Conservation (phyloP, 2,113 vertebrate genomes). For the Callipepla squamata region DNA sequence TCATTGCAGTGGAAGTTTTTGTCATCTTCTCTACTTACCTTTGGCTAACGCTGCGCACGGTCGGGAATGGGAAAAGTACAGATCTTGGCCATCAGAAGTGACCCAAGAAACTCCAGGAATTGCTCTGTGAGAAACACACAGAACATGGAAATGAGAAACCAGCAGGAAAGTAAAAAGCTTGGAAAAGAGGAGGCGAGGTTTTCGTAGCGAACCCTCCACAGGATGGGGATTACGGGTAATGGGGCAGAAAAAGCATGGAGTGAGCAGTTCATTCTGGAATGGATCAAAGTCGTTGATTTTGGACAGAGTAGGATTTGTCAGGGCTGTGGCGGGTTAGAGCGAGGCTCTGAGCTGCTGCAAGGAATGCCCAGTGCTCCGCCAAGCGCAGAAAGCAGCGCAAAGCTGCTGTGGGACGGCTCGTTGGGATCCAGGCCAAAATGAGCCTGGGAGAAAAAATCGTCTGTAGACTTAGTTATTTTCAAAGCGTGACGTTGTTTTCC, state of each 20-base stretch:
- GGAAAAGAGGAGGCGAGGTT: not conserved
- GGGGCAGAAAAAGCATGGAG: not conserved
- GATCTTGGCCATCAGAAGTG: not conserved
- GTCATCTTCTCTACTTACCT: not conserved
- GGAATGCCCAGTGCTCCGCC: not conserved
- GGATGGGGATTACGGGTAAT: not conserved
- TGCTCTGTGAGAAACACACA: not conserved
- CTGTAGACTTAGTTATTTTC: not conserved
- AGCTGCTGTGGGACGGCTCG: not conserved
- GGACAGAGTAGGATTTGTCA: conserved; percentile 7
- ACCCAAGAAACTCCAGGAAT: not conserved
- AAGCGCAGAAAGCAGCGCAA: not conserved
- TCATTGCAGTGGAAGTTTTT: not conserved
- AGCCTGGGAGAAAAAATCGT: not conserved
- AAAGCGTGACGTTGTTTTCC: not conserved
- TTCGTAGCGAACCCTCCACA: not conserved
- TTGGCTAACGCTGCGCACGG: not conserved
- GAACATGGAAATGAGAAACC: not conserved
- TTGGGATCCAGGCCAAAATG: not conserved
- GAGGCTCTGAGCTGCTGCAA: not conserved
- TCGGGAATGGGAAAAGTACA: not conserved
- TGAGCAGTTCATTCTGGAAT: not conserved
- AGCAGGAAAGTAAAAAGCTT: not conserved
- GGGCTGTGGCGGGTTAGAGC: conserved; percentile 12
- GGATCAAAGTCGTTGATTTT: conserved; percentile 15